Evolutionary conservation across 2,113 vertebrate genomes (phyloP), one percentile per base, ranked within the genome.

Genomic region (Phrynocephalus versicolor): DNA sequence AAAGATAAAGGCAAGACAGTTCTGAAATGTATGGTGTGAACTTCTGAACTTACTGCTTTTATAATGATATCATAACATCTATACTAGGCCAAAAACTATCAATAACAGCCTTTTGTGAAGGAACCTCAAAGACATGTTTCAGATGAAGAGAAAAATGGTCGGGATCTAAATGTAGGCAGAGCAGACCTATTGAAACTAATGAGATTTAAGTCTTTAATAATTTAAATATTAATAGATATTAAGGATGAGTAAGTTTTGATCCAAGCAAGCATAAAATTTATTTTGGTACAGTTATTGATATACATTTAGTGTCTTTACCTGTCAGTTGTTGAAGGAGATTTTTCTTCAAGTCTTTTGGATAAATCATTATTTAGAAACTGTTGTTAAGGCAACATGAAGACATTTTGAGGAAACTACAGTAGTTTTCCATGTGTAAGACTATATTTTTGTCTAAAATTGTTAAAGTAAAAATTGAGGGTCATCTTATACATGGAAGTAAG

Each of bases 1-100:
- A 84, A 89, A 45, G 37, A 72, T 89, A 77, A 58, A 79, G 41
- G 23, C 57, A 83, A 85, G 62, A 70, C 33, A 82, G 65, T 58
- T 69, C 1, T 23, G 14, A n/a, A 51, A 21, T 51, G 64, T 72
- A 69, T 15, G 78, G 76, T 45, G 1, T 78, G 75, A 85, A 85
- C 75, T 77, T 85, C 60, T 60, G 75, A 70, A 85, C 65, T 41
- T 79, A 21, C 41, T 73, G 55, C 81, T 79, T 85, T 79, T n/a
- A 23, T 79, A 79, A 78, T 84, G 74, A 57, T 78, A 84, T 76
- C 73, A 55, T 77, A 41, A 69, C 83, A 69, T 69, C 35, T 69
- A 78, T 58, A 8, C 45, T 37, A 77, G 23, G 45, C 45, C 73
- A 84, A 12, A 84, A 78, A 78, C 25, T 27, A 39, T 70, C 45